A percentile compares a stretch with the other conserved stretches of the same genome.
Conservation (phyloP, 2,888 invertebrate genomes). For the Meteorus cinctellus region DNA sequence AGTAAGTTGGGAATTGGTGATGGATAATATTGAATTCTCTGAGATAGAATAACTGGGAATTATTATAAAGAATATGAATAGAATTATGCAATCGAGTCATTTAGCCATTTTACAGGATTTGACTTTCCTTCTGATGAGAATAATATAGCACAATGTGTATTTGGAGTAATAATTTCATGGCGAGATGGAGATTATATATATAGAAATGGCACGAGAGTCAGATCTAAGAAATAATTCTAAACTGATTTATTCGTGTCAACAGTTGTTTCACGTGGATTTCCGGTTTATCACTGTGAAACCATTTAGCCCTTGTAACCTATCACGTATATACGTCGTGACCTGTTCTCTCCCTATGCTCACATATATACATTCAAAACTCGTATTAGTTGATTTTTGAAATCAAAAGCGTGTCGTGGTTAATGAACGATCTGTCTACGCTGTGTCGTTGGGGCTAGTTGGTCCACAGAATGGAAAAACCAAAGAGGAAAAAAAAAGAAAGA, state of each 20-base stretch:
- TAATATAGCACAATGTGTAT: too few species aligned
- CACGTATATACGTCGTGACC: background rate
- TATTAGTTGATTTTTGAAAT: slow-evolving; percentile 14
- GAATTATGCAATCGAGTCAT: too few species aligned
- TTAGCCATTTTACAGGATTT: too few species aligned
- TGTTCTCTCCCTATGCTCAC: background rate
- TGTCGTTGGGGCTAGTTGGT: slow-evolving; percentile 14
- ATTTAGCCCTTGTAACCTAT: background rate
- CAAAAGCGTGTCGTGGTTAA: slow-evolving; percentile 30
- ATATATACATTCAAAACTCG: background rate
- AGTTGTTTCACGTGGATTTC: slow-evolving; percentile 2
- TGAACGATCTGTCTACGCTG: slow-evolving; percentile 29
- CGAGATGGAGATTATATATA: background rate
- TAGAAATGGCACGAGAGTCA: background rate
- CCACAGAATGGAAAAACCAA: background rate
- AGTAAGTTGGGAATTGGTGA: too few species aligned
- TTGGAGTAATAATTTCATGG: slow-evolving; percentile 9
- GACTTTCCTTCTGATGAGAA: background rate
- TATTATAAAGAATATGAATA: too few species aligned
- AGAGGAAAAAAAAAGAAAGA: background rate
- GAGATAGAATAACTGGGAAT: too few species aligned
- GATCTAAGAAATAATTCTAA: slow-evolving; percentile 4
- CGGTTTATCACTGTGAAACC: slow-evolving; percentile 2
- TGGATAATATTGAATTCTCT: too few species aligned
- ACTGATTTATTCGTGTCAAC: slow-evolving; percentile 11